Evolutionary conservation across 2,888 invertebrate species (phyloP), one percentile per base, ranked within the genome.

Genomic region (Eupsilia transversa): DNA sequence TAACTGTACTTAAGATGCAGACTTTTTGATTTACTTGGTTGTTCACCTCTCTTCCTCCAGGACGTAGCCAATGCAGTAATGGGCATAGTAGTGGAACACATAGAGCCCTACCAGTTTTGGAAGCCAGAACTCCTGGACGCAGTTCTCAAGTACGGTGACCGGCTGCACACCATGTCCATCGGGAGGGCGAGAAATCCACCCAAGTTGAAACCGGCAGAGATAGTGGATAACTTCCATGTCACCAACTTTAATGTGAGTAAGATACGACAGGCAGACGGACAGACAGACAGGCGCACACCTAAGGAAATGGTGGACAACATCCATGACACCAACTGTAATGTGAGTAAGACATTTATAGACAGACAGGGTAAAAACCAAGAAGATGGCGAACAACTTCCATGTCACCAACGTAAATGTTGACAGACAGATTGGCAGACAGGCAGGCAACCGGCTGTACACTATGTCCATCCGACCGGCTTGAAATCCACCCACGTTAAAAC

Each of bases 71-170:
- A 97, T 67, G 95, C 97, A 0, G 91, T 97, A 0, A 96, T 97
- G 85, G 97, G 97, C 0, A 94, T 97, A 14, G 97, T 97, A 0
- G 97, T 97, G 2, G 97, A 97, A 0, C 92, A 95, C 65, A 95
- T 97, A 0, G 97, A 97, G 85, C 96, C 97, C 0, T 94, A 97
- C 61, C 89, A 93, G 0, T 94, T 96, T 77, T 97, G 97, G 97
- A 97, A 97, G 68, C 90, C 96, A 0, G 89, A 93, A 1, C 92
- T 97, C 0, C 89, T 98, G 7, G 97, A 97, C 89, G 96, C 97
- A 0, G 94, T 97, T 5, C 86, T 97, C 17, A 97, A 97, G 83
- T 97, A 97, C 78, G 98, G 97, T 0, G 97, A 98, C 90, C 89
- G 97, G 0, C 89, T 98, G 5, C 96, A 97, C 87, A 96, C 96